Conservation (phyloP, 2,113 vertebrate genomes). For the Mola mola region DNA sequence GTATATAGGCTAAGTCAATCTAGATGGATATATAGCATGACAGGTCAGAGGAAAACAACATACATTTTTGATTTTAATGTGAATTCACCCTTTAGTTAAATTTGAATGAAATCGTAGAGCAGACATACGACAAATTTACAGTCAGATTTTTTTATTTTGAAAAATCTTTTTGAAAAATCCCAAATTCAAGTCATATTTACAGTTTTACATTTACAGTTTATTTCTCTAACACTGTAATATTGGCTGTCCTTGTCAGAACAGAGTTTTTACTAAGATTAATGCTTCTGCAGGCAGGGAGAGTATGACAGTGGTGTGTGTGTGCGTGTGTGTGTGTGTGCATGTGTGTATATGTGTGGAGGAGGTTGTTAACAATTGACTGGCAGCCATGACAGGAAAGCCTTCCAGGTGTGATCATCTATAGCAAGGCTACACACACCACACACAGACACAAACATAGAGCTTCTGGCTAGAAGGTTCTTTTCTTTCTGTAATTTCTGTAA, state of each 20-base stretch:
- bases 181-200: too few relatives aligned
- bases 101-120: too few relatives aligned
- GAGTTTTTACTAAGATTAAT: conserved; percentile 36
- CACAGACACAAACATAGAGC: conserved; percentile 1
- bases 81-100: too few relatives aligned
- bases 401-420: conserved; percentile 32
- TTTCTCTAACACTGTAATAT: neutral
- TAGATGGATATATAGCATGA: too few relatives aligned
- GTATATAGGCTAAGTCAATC: too few relatives aligned
- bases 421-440: neutral
- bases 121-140: too few relatives aligned
- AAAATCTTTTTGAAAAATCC: too few relatives aligned
- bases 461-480: conserved; percentile 10
- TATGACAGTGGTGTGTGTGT: neutral
- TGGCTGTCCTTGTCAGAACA: conserved; percentile 1
- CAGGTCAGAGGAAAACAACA: too few relatives aligned
- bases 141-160: too few relatives aligned
- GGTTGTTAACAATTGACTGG: conserved; percentile 20
- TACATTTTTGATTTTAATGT: too few relatives aligned
- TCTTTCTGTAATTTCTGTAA: conserved; percentile 49
- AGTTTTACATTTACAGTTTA: conserved; percentile 14
- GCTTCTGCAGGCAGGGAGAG: neutral
- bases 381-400: conserved; percentile 23
- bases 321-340: conserved; percentile 6
- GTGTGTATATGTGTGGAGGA: neutral